Percentiles rank a stretch among this genome's conserved stretches.
These are phyloP conservation scores for Cerastis leucographa DNA, from an alignment of 2,888 invertebrate genomes.

Conservation along the genomic window DNA sequence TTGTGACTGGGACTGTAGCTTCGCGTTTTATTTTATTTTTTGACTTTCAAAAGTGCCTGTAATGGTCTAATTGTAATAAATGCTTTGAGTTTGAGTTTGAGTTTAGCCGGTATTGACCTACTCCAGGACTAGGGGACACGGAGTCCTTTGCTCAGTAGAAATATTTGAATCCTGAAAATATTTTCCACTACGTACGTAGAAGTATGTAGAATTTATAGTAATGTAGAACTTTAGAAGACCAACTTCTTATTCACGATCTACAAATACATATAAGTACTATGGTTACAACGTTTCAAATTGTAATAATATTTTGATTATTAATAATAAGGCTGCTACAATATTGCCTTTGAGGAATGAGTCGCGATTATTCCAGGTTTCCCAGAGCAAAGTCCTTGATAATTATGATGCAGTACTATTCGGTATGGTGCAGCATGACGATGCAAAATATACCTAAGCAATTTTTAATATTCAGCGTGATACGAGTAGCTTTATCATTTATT, in stretches of 20 bases:
- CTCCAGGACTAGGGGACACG: neutral
- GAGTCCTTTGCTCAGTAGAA: neutral
- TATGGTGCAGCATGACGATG: neutral
- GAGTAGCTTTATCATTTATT: neutral
- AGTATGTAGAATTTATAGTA: too few relatives aligned
- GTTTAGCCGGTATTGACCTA: neutral
- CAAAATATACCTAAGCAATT: neutral
- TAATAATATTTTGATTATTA: neutral
- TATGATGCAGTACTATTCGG: neutral
- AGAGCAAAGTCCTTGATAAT: neutral
- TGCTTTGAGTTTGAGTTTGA: too few relatives aligned
- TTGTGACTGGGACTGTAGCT: too few relatives aligned
- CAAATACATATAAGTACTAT: neutral
- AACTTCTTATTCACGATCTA: too few relatives aligned
- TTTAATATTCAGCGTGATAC: slow-evolving; percentile 16
- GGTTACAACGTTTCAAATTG: neutral
- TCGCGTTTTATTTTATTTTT: too few relatives aligned
- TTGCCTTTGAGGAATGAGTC: neutral
- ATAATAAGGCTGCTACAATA: neutral
- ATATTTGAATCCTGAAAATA: neutral
- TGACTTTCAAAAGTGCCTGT: too few relatives aligned
- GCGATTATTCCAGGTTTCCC: neutral
- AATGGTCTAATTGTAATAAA: too few relatives aligned
- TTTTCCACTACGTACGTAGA: too few relatives aligned
- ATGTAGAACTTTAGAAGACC: neutral